Percentiles rank a stretch among this genome's conserved stretches.
Evolutionary conservation across 35 echinoderm and acorn worm species (phyloP).

Genomic region (Strongylocentrotus purpuratus): DNA sequence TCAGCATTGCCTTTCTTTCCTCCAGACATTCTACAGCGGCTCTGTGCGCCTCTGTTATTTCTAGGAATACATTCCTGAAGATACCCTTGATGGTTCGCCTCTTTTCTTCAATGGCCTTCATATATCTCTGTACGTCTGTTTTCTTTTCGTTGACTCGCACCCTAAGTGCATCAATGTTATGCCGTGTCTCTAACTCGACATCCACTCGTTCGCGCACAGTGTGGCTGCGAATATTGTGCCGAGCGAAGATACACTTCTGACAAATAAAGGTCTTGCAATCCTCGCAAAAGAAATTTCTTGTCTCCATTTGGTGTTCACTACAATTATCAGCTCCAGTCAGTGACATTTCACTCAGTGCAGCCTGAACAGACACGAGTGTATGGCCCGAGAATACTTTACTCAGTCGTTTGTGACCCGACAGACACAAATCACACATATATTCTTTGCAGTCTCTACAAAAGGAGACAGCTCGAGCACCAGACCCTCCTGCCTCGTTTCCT

Average conservation of each 20-base stretch:
- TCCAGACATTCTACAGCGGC: neutral
- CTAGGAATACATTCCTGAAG: neutral
- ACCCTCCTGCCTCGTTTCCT: neutral
- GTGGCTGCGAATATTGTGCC: neutral
- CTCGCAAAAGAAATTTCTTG: neutral
- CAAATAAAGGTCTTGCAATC: neutral
- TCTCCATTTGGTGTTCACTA: neutral
- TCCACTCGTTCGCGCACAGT: neutral
- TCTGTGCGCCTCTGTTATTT: neutral
- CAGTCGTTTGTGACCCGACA: neutral
- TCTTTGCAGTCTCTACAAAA: conserved; percentile 9
- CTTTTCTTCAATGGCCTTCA: neutral
- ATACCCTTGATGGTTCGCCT: neutral
- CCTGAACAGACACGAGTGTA: neutral
- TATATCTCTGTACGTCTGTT: neutral
- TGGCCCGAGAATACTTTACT: neutral
- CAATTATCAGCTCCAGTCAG: neutral
- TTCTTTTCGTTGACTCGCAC: neutral
- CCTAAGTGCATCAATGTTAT: neutral
- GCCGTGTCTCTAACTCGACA: neutral
- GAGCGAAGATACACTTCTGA: neutral
- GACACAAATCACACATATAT: conserved; percentile 18
- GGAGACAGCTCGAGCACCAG: neutral
- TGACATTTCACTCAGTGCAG: neutral
- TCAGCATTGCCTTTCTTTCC: neutral